Conservation (phyloP, 2,888 invertebrate species). For the Xanthorhoe spadicearia region DNA sequence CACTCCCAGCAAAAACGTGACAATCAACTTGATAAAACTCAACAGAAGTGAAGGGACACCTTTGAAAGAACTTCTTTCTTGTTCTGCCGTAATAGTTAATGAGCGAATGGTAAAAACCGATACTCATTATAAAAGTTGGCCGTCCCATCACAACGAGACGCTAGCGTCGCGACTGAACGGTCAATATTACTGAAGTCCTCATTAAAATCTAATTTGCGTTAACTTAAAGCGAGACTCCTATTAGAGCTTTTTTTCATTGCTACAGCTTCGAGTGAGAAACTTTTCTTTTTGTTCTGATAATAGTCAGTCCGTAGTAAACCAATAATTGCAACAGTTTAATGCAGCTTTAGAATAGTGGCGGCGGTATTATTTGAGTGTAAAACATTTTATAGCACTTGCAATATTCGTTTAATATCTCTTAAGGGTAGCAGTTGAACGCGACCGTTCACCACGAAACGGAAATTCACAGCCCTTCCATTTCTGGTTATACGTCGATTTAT, state of each 20-base stretch:
- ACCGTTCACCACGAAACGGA: slow-evolving; percentile 74
- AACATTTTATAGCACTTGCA: slow-evolving; percentile 44
- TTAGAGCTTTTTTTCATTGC: slow-evolving; percentile 57
- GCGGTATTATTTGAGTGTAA: slow-evolving; percentile 33
- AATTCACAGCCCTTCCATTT: slow-evolving; percentile 82
- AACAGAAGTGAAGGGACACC: slow-evolving; percentile 35
- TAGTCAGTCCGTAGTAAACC: slow-evolving; percentile 39
- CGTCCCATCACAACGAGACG: slow-evolving; percentile 45
- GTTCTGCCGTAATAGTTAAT: slow-evolving; percentile 32
- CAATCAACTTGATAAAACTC: slow-evolving; percentile 42
- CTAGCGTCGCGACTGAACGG: slow-evolving; percentile 43
- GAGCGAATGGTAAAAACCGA: slow-evolving; percentile 48
- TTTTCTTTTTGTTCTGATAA: slow-evolving; percentile 41
- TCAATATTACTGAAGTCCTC: slow-evolving; percentile 59
- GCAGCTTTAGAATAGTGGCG: slow-evolving; percentile 30
- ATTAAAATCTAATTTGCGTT: slow-evolving; percentile 67
- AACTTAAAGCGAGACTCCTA: slow-evolving; percentile 57
- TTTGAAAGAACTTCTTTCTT: slow-evolving; percentile 31
- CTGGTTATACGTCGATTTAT: slow-evolving; percentile 85
- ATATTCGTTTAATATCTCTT: slow-evolving; percentile 54
- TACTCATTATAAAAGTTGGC: slow-evolving; percentile 52
- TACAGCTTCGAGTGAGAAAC: slow-evolving; percentile 45
- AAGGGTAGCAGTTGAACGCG: slow-evolving; percentile 56
- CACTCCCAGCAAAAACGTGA: slow-evolving; percentile 52
- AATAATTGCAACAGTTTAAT: slow-evolving; percentile 43